Evolutionary conservation across 2,113 vertebrate species (phyloP), one percentile per base, ranked within the genome.

Genomic region (Aegithalos caudatus): DNA sequence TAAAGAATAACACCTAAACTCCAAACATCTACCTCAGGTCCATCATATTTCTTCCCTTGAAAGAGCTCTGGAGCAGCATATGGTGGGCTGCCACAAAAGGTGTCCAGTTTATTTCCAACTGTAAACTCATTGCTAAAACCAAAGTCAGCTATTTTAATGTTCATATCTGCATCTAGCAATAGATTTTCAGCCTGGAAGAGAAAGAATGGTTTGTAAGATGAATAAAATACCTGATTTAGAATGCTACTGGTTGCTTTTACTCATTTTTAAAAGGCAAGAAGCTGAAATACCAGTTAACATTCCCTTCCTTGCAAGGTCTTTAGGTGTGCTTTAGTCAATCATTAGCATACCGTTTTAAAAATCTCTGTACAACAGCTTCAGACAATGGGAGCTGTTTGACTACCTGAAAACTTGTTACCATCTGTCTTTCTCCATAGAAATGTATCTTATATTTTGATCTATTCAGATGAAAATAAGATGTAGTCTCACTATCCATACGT

Each of bases 41-140:
- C 99, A 20, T 99, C 99, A 9, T 99, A 99, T 95, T 99, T 99
- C 98, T 99, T 99, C 70, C 99, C 99, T 98, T 99, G 99, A 97
- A 99, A 99, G 44, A 99, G 99, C 92, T 99, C 99, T 7, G 99
- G 99, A 69, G 99, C 99, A 33, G 99, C 99, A 51, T 99, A 99
- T 1, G 99, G 99, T 24, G 99, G 99, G 42, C 99, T 99, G 74
- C 99, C 99, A 87, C 99, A 99, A 97, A 99, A 99, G 13, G 99
- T 99, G 92, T 99, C 99, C 98, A 99, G 98, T 98, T 99, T 99
- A 98, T 98, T 99, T 95, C 99, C 99, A 44, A 99, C 90, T 74
- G 99, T 99, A 98, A 99, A 99, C 98, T 99, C 99, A 80, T 99
- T 99, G 93, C 99, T 99, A 98, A 99, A 99, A 96, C 99, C 99